A percentile compares a stretch with the other conserved stretches of the same genome.
Conservation (phyloP, 2,888 invertebrate genomes). For the Aplocera efformata region DNA sequence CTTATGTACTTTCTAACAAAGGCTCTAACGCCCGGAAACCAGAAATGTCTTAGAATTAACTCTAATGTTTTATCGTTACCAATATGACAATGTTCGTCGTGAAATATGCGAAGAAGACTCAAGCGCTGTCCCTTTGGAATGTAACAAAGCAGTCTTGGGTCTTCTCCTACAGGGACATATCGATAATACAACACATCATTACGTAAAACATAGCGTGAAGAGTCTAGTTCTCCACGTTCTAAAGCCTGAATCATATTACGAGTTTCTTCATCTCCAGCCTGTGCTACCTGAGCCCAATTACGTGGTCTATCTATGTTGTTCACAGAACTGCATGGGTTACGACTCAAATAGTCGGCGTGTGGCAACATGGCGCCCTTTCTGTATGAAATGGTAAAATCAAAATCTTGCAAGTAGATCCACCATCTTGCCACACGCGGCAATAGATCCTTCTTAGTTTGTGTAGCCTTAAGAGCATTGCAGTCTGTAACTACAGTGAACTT, state of each 20-base stretch:
- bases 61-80: constrained; percentile 15
- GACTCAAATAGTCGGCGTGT: constrained; percentile 16
- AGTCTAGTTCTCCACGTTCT: constrained; percentile 11
- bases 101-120: constrained; percentile 25
- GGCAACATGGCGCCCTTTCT: constrained; percentile 26
- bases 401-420: constrained; percentile 25
- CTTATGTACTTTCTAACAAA: constrained; percentile 10
- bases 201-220: too few species aligned
- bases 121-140: too few species aligned
- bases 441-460: constrained; percentile 30
- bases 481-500: constrained; percentile 31
- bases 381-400: constrained; percentile 28
- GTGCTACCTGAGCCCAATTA: constrained; percentile 27
- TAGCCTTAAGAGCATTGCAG: constrained; percentile 32
- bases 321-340: not conserved
- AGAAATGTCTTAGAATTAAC: constrained; percentile 16
- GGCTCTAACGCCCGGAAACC: constrained; percentile 15
- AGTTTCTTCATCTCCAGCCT: constrained; percentile 25
- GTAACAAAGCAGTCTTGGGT: too few species aligned
- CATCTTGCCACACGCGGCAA: constrained; percentile 25
- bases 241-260: constrained; percentile 19
- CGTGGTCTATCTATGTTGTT: constrained; percentile 14
- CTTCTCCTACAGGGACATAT: too few species aligned
- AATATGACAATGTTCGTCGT: constrained; percentile 20
- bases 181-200: too few species aligned